Percentiles rank a stretch among this genome's conserved stretches.
Conservation (phyloP, 2,113 vertebrate genomes). For the Polypterus senegalus region DNA sequence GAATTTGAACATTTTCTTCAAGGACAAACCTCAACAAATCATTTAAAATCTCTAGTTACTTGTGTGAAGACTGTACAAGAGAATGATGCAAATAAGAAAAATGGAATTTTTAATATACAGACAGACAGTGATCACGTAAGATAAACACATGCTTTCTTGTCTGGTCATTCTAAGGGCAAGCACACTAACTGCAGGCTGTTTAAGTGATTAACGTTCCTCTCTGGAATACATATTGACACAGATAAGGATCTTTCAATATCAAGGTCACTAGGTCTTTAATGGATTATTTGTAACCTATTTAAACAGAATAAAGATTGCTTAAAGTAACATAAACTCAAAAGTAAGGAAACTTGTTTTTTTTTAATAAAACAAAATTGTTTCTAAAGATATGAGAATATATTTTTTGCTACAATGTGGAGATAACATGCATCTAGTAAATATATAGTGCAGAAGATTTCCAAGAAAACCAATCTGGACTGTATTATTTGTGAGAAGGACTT, state of each 20-base stretch:
- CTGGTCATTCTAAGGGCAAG: neutral
- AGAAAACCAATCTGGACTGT: no score
- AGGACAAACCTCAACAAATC: no score
- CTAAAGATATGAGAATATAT: no score
- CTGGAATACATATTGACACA: neutral
- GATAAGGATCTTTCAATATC: neutral
- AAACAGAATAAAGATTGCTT: neutral
- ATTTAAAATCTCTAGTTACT: no score
- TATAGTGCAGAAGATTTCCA: no score
- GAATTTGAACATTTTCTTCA: no score
- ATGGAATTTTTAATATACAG: no score
- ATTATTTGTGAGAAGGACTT: no score
- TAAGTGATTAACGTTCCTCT: neutral
- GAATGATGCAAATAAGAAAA: no score
- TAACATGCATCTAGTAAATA: no score
- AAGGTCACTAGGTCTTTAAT: constrained; percentile 1
- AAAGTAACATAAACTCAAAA: neutral
- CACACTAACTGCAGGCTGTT: neutral
- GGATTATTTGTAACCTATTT: constrained; percentile 5
- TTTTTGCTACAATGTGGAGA: no score
- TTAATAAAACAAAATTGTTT: neutral
- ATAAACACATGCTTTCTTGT: neutral
- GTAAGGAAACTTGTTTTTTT: neutral
- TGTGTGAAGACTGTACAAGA: no score
- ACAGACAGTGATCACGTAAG: neutral